phyloP scores from a whole-genome alignment of 2,113 vertebrate species.

The Zosterops hypoxanthus region DNA sequence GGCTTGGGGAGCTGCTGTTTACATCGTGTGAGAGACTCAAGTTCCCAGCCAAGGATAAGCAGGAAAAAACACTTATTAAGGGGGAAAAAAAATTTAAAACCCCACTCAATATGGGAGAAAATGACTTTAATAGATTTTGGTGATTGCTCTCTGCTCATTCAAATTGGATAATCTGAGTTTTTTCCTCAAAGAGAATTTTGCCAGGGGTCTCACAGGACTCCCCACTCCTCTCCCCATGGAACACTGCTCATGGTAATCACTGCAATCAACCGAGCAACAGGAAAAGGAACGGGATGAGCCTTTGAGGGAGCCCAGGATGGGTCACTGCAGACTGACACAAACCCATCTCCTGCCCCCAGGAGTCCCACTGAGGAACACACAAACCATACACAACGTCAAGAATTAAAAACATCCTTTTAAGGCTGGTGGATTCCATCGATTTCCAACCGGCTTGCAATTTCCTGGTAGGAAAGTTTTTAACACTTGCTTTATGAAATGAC shows the following conservation, averaged over 20 bases:
- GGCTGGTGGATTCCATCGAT: neutral
- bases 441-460: neutral
- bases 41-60: neutral
- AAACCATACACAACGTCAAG: neutral
- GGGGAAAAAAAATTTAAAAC: neutral
- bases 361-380: neutral
- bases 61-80: neutral
- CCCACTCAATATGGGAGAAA: neutral
- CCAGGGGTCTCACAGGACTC: neutral
- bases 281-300: neutral
- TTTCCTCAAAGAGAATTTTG: neutral
- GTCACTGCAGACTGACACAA: neutral
- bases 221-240: neutral
- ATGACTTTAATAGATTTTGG: neutral
- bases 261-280: neutral
- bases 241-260: neutral
- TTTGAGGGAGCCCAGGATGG: neutral
- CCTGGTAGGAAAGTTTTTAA: neutral
- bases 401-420: neutral
- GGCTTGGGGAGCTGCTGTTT: neutral
- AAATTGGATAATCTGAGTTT: neutral
- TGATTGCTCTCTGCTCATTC: neutral
- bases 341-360: neutral
- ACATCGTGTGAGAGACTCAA: neutral
- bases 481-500: neutral